phyloP scores from a whole-genome alignment of 1,140 invertebrate genomes.

The Lordiphosa clarofinis region DNA sequence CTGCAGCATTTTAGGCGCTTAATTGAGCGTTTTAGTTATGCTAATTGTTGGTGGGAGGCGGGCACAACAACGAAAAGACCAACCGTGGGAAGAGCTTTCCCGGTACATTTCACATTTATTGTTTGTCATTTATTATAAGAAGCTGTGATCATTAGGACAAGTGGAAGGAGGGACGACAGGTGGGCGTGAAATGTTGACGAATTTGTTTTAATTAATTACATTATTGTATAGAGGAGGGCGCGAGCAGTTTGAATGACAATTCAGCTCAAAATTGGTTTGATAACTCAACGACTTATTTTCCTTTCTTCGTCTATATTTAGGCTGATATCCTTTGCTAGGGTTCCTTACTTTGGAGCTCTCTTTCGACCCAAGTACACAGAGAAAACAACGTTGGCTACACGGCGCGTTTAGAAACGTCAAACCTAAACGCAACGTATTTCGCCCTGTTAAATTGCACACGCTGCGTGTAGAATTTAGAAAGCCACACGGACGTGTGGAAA shows the following conservation, averaged over 20 bases:
- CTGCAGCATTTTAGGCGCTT: conserved; percentile 59
- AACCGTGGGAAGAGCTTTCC: conserved; percentile 8
- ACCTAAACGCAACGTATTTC: too few species aligned
- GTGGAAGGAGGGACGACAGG: background rate
- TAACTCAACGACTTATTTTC: too few species aligned
- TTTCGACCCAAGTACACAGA: too few species aligned
- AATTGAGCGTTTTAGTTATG: conserved; percentile 77
- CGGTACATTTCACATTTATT: conserved; percentile 46
- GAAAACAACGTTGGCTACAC: too few species aligned
- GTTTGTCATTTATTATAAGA: conserved; percentile 56
- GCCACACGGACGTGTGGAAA: too few species aligned
- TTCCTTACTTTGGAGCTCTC: too few species aligned
- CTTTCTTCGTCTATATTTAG: too few species aligned
- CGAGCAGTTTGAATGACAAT: conserved; percentile 11
- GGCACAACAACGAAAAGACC: conserved; percentile 23
- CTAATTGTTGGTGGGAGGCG: conserved; percentile 54
- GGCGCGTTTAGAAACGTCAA: too few species aligned
- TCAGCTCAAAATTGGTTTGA: conserved; percentile 1
- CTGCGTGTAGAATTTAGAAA: too few species aligned
- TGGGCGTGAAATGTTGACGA: conserved; percentile 36
- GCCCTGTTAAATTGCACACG: too few species aligned
- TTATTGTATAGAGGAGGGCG: conserved; percentile 21
- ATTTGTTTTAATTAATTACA: conserved; percentile 50
- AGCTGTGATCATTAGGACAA: conserved; percentile 17
- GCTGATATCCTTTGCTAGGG: too few species aligned